Evolutionary conservation across 1,140 invertebrate genomes (phyloP).

Genomic region (Aphis gossypii): DNA sequence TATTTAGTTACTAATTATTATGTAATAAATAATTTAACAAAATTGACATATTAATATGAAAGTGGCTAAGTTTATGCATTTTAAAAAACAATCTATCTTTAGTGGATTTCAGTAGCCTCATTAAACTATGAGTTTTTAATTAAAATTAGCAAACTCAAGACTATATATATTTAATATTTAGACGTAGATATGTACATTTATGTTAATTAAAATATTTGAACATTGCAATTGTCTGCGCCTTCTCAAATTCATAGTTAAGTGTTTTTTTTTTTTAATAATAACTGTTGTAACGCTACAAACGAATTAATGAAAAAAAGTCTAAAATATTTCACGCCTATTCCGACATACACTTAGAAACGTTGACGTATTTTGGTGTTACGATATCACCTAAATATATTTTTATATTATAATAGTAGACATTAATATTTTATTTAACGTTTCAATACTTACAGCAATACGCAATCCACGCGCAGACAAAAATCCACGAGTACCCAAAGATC

Average conservation of each 20-base stretch:
- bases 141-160: neutral
- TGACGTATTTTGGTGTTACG: neutral
- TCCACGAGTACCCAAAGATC: neutral
- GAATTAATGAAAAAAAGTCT: neutral
- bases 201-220: neutral
- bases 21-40: neutral
- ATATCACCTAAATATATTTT: neutral
- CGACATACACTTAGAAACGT: neutral
- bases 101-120: neutral
- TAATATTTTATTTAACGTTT: neutral
- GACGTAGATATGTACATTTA: no score
- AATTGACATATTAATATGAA: neutral
- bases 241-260: neutral
- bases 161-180: neutral
- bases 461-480: neutral
- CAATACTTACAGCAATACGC: neutral
- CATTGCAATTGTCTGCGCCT: neutral
- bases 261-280: neutral
- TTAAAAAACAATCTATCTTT: neutral
- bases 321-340: neutral
- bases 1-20: neutral
- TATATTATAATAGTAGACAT: neutral
- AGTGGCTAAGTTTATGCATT: neutral
- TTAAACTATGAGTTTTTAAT: neutral
- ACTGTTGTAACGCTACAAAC: neutral